These are phyloP conservation scores for Drosophila paucipuncta DNA, from an alignment of 2,888 invertebrate genomes.

Conservation along the genomic window DNA sequence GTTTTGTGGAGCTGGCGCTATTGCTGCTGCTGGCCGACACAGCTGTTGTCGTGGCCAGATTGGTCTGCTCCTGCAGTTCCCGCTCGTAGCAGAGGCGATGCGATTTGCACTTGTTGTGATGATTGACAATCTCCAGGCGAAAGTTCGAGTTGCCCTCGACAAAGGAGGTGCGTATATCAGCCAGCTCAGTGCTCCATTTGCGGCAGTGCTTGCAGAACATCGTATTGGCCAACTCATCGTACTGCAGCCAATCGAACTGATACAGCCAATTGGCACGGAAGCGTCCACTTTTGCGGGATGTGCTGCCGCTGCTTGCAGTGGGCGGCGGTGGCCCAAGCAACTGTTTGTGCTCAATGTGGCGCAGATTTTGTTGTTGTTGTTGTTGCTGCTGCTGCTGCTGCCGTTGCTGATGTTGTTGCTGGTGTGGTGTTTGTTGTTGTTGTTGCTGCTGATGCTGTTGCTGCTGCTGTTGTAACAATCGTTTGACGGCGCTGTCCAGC, in stretches of 20 bases:
- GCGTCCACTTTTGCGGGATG: slow-evolving; percentile 87
- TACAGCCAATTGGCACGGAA: slow-evolving; percentile 90
- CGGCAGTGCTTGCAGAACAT: slow-evolving; percentile 92
- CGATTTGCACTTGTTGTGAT: slow-evolving; percentile 92
- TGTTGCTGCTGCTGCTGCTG: slow-evolving; percentile 81
- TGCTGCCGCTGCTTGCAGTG: slow-evolving; percentile 9
- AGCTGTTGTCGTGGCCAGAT: slow-evolving; percentile 16
- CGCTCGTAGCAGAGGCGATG: slow-evolving; percentile 89
- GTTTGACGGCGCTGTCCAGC: slow-evolving; percentile 69
- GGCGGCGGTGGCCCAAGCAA: slow-evolving; percentile 6
- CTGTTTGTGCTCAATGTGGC: slow-evolving; percentile 2
- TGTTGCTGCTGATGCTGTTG: slow-evolving; percentile 85
- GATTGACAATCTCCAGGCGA: slow-evolving; percentile 91
- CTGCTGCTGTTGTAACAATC: slow-evolving; percentile 83
- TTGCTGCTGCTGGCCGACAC: slow-evolving; percentile 1
- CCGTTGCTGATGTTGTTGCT: slow-evolving; percentile 35
- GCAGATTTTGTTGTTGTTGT: slow-evolving; percentile 16
- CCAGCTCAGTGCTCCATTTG: slow-evolving; percentile 90
- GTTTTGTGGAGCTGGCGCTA: slow-evolving; percentile 23
- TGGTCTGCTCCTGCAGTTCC: slow-evolving; percentile 82
- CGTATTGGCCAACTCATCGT: slow-evolving; percentile 88
- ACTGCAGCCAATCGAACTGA: slow-evolving; percentile 90
- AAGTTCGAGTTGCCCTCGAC: slow-evolving; percentile 92
- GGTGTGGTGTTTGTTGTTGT: slow-evolving; percentile 86
- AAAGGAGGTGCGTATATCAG: slow-evolving; percentile 91